A percentile compares a stretch with the other conserved stretches of the same genome.
phyloP scores from a whole-genome alignment of 2,888 invertebrate genomes.

The Bugula neritina region DNA sequence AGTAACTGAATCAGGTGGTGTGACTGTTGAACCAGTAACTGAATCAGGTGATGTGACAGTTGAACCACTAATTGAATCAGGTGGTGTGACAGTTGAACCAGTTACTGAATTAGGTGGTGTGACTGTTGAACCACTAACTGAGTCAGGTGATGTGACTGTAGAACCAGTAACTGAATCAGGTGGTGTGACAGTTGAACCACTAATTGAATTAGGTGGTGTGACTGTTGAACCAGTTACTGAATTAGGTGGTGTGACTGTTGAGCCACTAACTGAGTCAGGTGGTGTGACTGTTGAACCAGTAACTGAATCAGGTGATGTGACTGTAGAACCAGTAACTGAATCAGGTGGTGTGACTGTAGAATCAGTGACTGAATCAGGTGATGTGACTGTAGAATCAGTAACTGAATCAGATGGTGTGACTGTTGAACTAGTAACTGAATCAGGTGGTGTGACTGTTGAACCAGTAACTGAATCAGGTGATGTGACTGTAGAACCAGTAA shows the following conservation, averaged over 20 bases:
- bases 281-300: background rate
- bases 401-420: too few species aligned
- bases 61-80: background rate
- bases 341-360: background rate
- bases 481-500: too few species aligned
- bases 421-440: too few species aligned
- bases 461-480: too few species aligned
- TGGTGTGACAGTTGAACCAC: too few species aligned
- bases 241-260: too few species aligned
- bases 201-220: too few species aligned
- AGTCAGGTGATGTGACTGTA: background rate
- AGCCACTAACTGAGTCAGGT: background rate
- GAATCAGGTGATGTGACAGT: background rate
- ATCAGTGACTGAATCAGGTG: background rate
- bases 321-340: background rate
- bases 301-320: background rate
- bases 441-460: too few species aligned
- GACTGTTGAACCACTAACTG: background rate
- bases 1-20: background rate
- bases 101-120: background rate
- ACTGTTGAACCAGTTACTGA: too few species aligned
- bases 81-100: background rate
- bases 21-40: background rate
- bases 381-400: too few species aligned
- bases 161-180: background rate